Percentiles rank a stretch among this genome's conserved stretches.
Evolutionary conservation across 2,888 invertebrate species (phyloP).

Genomic region (Microctonus brassicae): DNA sequence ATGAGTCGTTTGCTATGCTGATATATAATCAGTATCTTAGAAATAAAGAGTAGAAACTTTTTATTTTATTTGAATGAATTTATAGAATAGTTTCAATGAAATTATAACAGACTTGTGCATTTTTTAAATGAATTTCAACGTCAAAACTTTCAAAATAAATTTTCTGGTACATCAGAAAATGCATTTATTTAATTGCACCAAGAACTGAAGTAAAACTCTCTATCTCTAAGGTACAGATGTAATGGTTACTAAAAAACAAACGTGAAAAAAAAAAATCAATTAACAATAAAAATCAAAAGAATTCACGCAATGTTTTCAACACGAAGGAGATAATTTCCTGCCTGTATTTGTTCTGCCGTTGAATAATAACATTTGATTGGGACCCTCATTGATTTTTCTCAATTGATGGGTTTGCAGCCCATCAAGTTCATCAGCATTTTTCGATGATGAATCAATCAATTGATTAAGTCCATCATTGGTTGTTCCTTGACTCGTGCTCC

Average conservation of each 20-base stretch:
- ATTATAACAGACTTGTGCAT: too few relatives aligned
- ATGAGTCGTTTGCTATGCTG: neutral
- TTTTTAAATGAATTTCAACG: too few relatives aligned
- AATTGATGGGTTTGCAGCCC: slow-evolving; percentile 38
- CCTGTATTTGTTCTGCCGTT: slow-evolving; percentile 36
- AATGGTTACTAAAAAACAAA: slow-evolving; percentile 4
- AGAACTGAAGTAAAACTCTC: too few relatives aligned
- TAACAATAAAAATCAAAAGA: too few relatives aligned
- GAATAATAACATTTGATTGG: slow-evolving; percentile 22
- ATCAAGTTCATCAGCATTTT: slow-evolving; percentile 66
- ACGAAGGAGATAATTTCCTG: slow-evolving; percentile 41
- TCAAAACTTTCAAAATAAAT: too few relatives aligned
- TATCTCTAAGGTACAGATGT: too few relatives aligned
- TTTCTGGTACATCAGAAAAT: too few relatives aligned
- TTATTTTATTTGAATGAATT: too few relatives aligned
- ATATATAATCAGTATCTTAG: too few relatives aligned
- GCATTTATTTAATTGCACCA: too few relatives aligned
- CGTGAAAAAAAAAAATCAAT: neutral
- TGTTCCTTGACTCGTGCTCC: slow-evolving; percentile 83
- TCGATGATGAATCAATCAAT: slow-evolving; percentile 71
- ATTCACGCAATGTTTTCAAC: slow-evolving; percentile 13
- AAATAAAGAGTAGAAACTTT: too few relatives aligned
- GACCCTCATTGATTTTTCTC: slow-evolving; percentile 41
- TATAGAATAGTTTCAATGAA: too few relatives aligned
- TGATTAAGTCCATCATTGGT: slow-evolving; percentile 85